A percentile compares a stretch with the other conserved stretches of the same genome.
phyloP scores from a whole-genome alignment of 2,113 vertebrate species.

The Rattus rattus region DNA sequence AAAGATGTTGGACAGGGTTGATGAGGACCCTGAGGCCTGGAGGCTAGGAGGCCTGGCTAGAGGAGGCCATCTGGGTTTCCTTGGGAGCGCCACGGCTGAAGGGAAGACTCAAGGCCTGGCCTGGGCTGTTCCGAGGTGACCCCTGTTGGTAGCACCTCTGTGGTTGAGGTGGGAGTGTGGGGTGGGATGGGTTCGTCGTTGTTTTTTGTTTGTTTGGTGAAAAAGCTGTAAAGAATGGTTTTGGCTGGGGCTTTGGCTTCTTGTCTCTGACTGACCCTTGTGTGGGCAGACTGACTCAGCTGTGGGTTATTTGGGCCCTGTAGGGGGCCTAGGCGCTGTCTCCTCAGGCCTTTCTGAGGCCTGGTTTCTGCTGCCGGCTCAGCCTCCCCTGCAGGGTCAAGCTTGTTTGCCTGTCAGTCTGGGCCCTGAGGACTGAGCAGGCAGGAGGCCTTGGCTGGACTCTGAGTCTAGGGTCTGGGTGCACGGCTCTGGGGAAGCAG shows the following conservation, averaged over 20 bases:
- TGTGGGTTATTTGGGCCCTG: slow-evolving; percentile 72
- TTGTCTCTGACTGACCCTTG: neutral
- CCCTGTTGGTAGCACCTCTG: neutral
- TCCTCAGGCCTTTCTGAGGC: neutral
- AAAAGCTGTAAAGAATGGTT: slow-evolving; percentile 74
- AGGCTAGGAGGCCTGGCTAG: neutral
- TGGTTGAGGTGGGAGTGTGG: neutral
- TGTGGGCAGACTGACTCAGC: slow-evolving; percentile 53
- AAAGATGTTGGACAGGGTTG: neutral
- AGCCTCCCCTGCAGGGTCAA: neutral
- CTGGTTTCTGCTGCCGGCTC: neutral
- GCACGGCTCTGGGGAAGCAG: neutral
- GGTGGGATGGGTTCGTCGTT: neutral
- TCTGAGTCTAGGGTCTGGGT: neutral
- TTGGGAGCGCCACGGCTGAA: neutral
- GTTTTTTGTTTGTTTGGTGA: slow-evolving; percentile 68
- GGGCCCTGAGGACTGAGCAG: slow-evolving; percentile 3
- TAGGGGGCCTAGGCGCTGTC: slow-evolving; percentile 40
- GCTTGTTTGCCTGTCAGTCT: slow-evolving; percentile 71
- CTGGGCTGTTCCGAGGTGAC: slow-evolving; percentile 56
- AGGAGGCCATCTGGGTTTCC: too few species aligned
- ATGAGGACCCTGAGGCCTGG: neutral
- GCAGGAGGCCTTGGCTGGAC: slow-evolving; percentile 17
- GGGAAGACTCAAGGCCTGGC: neutral
- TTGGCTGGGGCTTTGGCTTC: slow-evolving; percentile 47